Evolutionary conservation across 2,797 vertebrate species (phyloP).

Genomic region (Typhlichthys eigenmanni): DNA sequence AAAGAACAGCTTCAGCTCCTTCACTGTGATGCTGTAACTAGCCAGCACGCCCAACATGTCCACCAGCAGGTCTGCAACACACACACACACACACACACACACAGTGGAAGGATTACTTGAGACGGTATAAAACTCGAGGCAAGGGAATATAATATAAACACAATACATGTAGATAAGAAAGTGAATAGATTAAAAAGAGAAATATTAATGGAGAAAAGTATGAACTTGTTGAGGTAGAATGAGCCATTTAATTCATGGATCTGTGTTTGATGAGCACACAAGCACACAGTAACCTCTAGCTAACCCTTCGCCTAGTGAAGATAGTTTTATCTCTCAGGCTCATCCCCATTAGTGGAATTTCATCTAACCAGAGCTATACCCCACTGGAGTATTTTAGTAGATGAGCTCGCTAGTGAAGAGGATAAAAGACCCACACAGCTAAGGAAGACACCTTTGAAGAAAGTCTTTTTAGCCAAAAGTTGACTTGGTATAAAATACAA

Average conservation of each 20-base stretch:
- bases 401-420: conserved; percentile 5
- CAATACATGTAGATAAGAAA: no score
- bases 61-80: conserved; percentile 89
- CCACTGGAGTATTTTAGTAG: not conserved
- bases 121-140: not conserved
- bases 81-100: conserved; percentile 20
- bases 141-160: no score
- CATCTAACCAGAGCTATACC: conserved; percentile 5
- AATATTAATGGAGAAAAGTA: no score
- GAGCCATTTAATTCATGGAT: conserved; percentile 18
- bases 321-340: conserved; percentile 5
- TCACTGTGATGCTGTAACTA: conserved; percentile 96
- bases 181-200: no score
- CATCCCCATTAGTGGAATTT: not conserved
- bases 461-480: not conserved
- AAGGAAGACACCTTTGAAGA: not conserved
- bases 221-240: not conserved
- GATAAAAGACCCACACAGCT: not conserved
- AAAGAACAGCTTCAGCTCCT: conserved; percentile 96
- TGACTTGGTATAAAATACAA: no score
- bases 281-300: not conserved
- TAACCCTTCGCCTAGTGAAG: conserved; percentile 8
- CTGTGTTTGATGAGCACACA: conserved; percentile 13
- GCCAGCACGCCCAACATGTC: conserved; percentile 96
- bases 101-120: not conserved